Percentiles rank a stretch among this genome's conserved stretches.
Evolutionary conservation across 2,888 invertebrate genomes (phyloP).

Genomic region (Eupithecia exiguata): DNA sequence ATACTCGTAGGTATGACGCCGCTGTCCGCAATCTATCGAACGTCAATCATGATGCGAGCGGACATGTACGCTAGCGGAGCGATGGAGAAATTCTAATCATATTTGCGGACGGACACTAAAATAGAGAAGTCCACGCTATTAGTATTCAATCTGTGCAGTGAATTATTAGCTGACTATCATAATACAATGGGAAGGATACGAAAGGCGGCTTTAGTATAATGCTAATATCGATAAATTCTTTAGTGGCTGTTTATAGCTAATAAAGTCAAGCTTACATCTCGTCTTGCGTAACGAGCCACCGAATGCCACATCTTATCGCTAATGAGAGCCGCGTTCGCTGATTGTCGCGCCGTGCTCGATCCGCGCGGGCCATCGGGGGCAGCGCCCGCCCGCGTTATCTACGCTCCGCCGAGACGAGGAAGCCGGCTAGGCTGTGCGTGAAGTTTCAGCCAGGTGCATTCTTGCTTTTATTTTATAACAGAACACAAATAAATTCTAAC

Average conservation of each 20-base stretch:
- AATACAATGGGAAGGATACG: conserved; percentile 44
- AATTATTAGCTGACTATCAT: conserved; percentile 44
- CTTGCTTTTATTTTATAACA: conserved; percentile 27
- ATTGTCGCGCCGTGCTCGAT: conserved; percentile 60
- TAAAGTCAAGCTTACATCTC: conserved; percentile 53
- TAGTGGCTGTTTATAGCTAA: conserved; percentile 19
- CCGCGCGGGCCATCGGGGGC: conserved; percentile 52
- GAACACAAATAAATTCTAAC: conserved; percentile 30
- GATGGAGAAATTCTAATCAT: conserved; percentile 49
- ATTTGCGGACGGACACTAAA: conserved; percentile 40
- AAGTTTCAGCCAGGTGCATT: conserved; percentile 34
- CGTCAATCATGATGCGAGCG: conserved; percentile 46
- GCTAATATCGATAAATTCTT: conserved; percentile 34
- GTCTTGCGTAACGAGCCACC: conserved; percentile 67
- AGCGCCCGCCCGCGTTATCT: conserved; percentile 49
- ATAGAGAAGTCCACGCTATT: conserved; percentile 42
- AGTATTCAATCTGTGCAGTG: conserved; percentile 47
- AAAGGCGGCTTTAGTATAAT: conserved; percentile 39
- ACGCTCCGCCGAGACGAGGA: conserved; percentile 40
- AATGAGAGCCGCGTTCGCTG: conserved; percentile 65
- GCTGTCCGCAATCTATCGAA: conserved; percentile 41
- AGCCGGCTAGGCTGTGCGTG: conserved; percentile 45
- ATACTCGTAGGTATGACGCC: conserved; percentile 34
- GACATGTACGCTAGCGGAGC: conserved; percentile 37
- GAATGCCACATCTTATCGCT: conserved; percentile 68